Base-by-base conservation (phyloP, 2,888 invertebrate species). In the Eudemis profundana region DNA sequence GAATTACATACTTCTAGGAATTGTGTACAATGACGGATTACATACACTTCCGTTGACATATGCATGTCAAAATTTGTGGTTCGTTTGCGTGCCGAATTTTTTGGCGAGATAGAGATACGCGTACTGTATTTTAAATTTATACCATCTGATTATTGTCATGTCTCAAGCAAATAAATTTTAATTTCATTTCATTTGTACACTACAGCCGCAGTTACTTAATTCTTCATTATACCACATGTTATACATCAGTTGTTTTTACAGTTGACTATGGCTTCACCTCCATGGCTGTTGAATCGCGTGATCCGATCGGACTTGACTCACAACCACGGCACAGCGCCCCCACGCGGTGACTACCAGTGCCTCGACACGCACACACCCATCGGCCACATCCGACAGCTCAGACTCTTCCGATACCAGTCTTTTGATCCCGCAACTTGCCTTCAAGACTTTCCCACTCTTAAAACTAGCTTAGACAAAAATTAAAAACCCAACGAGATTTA, bases 331-430 rank as follows among this genome's bases (percentile, higher is more conserved):
- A 85, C 90, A 5, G 91, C 90, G 4, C 91, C 91, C 1, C 90
- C 91, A 0, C 82, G 78, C 23, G 92, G 91, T 0, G 79, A 86
- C 69, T 90, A 91, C 72, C 90, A 91, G 65, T 91, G 86, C 57
- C 78, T 92, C 29, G 92, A 92, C 72, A 88, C 88, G 0, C 90
- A 92, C 73, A 90, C 91, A 0, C 91, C 92, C 3, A 91, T 92
- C 19, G 84, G 80, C 0, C 91, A 91, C 69, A 90, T 92, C 40
- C 84, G 91, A 14, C 73, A 83, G 57, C 76, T 92, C 81, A 78
- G 86, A 69, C 77, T 83, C 12, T 86, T 80, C 74, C 84, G 91
- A 7, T 84, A 84, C 69, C 84, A 86, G 69, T 91, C 92, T 3
- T 90, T 90, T 65, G 78, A 91, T 66, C 92, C 91, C 1, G 82